These are phyloP conservation scores for Turdus rufiventris DNA, from an alignment of 2,113 vertebrate species.

Conservation along the genomic window DNA sequence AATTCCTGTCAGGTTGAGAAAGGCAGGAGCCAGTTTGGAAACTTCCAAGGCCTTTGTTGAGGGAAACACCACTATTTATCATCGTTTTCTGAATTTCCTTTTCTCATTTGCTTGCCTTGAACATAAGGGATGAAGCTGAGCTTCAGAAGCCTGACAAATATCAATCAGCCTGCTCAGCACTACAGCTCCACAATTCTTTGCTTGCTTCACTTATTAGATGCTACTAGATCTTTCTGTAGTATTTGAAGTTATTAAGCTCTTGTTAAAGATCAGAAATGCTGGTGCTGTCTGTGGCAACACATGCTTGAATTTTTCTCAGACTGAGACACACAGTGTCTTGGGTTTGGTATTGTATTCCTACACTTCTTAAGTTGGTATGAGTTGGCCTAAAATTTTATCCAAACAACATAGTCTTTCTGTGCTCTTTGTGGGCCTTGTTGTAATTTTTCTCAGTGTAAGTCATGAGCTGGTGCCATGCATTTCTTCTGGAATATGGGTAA, in stretches of 20 bases:
- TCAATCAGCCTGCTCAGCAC: conserved; percentile 21
- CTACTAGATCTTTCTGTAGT: conserved; percentile 16
- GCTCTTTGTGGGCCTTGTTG: not conserved
- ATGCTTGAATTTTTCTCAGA: conserved; percentile 26
- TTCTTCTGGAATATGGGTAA: not conserved
- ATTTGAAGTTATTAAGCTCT: conserved; percentile 36
- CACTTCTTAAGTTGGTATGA: conserved; percentile 16
- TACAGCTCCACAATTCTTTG: not conserved
- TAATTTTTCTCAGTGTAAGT: not conserved
- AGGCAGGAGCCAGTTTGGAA: not conserved
- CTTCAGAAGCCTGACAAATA: conserved; percentile 3
- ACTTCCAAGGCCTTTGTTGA: not conserved
- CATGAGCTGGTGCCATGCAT: not conserved
- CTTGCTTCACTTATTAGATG: conserved; percentile 30
- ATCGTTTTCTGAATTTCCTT: not conserved
- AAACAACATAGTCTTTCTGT: not conserved
- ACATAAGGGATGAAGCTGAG: not conserved
- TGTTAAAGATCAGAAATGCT: conserved; percentile 22
- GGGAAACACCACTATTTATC: not conserved
- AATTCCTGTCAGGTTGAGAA: not conserved
- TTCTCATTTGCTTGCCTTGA: conserved; percentile 7
- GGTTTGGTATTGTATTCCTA: conserved; percentile 2
- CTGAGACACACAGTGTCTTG: not conserved
- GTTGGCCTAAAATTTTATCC: not conserved
- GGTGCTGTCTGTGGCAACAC: conserved; percentile 17